Conservation (phyloP, 2,888 invertebrate species). For the Gymnocheta viridis region DNA sequence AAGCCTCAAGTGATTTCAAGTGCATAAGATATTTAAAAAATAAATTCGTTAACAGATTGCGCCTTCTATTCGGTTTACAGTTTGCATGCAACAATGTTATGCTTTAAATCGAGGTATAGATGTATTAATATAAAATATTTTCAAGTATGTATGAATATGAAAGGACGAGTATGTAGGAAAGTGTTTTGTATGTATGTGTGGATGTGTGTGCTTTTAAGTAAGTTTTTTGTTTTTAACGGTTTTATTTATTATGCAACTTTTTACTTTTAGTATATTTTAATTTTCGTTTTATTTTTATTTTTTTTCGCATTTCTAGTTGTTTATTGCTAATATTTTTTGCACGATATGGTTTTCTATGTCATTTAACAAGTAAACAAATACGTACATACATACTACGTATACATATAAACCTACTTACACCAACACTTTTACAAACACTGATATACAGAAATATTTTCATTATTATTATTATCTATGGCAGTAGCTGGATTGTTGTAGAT, state of each 20-base stretch:
- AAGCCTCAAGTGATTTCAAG: too few species aligned
- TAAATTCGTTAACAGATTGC: too few species aligned
- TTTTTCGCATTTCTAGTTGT: conserved; percentile 48
- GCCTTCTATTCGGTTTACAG: not conserved
- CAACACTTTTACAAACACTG: conserved; percentile 19
- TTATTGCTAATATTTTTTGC: conserved; percentile 71
- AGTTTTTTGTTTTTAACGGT: conserved; percentile 41
- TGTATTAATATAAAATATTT: conserved; percentile 25
- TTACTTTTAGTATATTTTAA: conserved; percentile 31
- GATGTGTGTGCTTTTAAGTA: not conserved
- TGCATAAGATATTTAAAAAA: too few species aligned
- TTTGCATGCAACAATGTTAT: not conserved
- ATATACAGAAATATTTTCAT: conserved; percentile 4
- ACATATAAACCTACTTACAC: conserved; percentile 18
- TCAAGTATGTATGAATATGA: not conserved
- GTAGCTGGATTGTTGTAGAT: conserved; percentile 25
- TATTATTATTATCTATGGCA: conserved; percentile 46
- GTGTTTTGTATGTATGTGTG: not conserved
- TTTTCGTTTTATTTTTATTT: too few species aligned
- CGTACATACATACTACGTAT: conserved; percentile 5
- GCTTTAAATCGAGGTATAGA: not conserved
- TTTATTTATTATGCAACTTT: conserved; percentile 66
- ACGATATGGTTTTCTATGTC: conserved; percentile 70
- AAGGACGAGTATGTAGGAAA: conserved; percentile 11
- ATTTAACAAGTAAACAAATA: conserved; percentile 64